Percentiles rank a stretch among this genome's conserved stretches.
phyloP scores from a whole-genome alignment of 2,113 vertebrate species.

The Corythaixoides concolor region DNA sequence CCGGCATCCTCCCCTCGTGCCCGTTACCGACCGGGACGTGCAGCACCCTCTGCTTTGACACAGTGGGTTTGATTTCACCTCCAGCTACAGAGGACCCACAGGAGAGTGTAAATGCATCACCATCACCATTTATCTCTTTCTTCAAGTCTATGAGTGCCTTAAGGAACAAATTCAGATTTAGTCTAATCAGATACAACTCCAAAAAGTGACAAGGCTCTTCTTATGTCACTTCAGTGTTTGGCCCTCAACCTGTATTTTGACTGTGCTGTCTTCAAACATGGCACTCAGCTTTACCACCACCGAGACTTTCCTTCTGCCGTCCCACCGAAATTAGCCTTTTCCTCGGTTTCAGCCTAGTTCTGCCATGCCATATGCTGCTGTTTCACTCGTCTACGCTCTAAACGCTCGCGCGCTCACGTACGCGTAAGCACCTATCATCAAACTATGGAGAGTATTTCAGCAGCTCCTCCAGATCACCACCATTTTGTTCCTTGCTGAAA shows the following conservation, averaged over 20 bases:
- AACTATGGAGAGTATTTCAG: background rate
- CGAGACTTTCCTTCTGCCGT: background rate
- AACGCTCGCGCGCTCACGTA: background rate
- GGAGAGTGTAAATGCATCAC: background rate
- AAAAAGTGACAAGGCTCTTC: background rate
- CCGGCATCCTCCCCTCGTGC: background rate
- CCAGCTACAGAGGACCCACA: background rate
- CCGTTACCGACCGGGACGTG: rapidly evolving
- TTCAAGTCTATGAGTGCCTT: background rate
- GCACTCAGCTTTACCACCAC: background rate
- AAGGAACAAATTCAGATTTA: background rate
- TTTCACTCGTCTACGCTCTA: background rate
- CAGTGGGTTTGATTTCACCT: background rate
- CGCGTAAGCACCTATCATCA: rapidly evolving
- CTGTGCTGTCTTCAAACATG: background rate
- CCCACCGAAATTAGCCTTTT: background rate
- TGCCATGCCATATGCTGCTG: background rate
- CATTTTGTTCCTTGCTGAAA: background rate
- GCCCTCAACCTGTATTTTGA: background rate
- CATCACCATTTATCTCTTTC: background rate
- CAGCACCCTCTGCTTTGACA: background rate
- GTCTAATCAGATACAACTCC: background rate
- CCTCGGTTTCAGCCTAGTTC: background rate
- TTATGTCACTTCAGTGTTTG: background rate
- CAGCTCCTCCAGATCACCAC: background rate